Evolutionary conservation across 2,113 vertebrate genomes (phyloP), one percentile per base, ranked within the genome.

Genomic region (Dicrurus megarhynchus): DNA sequence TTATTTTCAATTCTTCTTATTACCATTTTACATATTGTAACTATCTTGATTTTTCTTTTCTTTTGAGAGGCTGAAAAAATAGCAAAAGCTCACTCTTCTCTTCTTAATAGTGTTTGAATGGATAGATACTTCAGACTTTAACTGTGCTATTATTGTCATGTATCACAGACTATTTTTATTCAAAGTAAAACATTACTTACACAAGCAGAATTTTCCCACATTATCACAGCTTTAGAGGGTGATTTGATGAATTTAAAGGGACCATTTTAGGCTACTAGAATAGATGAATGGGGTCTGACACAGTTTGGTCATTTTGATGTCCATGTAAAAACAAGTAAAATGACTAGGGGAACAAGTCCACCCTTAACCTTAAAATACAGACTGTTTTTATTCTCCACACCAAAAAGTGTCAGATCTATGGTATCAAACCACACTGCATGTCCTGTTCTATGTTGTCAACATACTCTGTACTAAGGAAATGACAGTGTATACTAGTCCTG

Each of bases 11-110:
- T 79, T 61, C 33, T 77, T 69, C 67, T 85, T 59, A 47, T 85
- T 93, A 67, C 27, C 27, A 13, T 42, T 63, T 93, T 67, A 47
- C 20, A 61, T 30, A 32, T 30, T 74, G 33, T 79, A 85, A 39
- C 67, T 84, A 6, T 76, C 42, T 77, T 85, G 67, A 96, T 93
- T 94, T 79, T 87, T 46, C 49, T 84, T 90, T 86, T 71, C 73
- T 84, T 93, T 91, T 90, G 37, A 82, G 61, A 87, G 32, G 12
- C 26, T 82, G 73, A 78, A 89, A 70, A 89, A 74, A 87, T 49
- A 55, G 10, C 19, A 68, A 42, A 87, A 71, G 9, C 28, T 17
- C 22, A n/a, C 65, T 82, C 49, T 87, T 84, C 56, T 24, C n/a
- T 93, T 91, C 65, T 89, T 63, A 59, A 32, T 47, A 69, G 14